Percentiles rank a stretch among this genome's conserved stretches.
These are phyloP conservation scores for Anticlea derivata DNA, from an alignment of 2,888 invertebrate genomes.

Conservation along the genomic window DNA sequence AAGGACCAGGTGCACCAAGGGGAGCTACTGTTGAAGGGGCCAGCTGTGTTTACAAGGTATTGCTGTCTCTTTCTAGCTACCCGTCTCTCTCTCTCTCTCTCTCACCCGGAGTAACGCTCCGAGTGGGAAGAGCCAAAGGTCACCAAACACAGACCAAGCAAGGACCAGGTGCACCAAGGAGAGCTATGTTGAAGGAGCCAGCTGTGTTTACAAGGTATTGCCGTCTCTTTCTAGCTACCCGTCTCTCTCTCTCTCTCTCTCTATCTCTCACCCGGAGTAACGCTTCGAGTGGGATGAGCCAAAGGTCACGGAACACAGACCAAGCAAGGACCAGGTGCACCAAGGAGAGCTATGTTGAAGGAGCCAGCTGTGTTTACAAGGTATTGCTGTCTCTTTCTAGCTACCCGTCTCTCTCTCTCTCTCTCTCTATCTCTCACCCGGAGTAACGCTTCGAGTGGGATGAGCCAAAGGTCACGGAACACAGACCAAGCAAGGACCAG, in stretches of 20 bases:
- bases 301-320: constrained; percentile 55
- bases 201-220: constrained; percentile 83
- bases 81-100: too few species aligned
- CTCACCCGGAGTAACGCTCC: too few species aligned
- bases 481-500: constrained; percentile 49
- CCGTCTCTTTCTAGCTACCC: neutral
- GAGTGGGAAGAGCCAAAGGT: constrained; percentile 55
- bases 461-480: constrained; percentile 52
- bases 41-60: constrained; percentile 83
- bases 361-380: constrained; percentile 75
- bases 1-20: constrained; percentile 56
- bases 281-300: constrained; percentile 53
- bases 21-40: constrained; percentile 65
- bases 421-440: too few species aligned
- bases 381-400: constrained; percentile 63
- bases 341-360: constrained; percentile 66
- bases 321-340: constrained; percentile 46
- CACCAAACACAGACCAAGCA: constrained; percentile 53
- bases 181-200: constrained; percentile 66
- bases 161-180: constrained; percentile 56
- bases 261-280: too few species aligned
- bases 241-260: too few species aligned
- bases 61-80: neutral
- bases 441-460: constrained; percentile 54
- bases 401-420: too few species aligned